Conservation (phyloP, 1,140 invertebrate species). For the Sitophilus oryzae region DNA sequence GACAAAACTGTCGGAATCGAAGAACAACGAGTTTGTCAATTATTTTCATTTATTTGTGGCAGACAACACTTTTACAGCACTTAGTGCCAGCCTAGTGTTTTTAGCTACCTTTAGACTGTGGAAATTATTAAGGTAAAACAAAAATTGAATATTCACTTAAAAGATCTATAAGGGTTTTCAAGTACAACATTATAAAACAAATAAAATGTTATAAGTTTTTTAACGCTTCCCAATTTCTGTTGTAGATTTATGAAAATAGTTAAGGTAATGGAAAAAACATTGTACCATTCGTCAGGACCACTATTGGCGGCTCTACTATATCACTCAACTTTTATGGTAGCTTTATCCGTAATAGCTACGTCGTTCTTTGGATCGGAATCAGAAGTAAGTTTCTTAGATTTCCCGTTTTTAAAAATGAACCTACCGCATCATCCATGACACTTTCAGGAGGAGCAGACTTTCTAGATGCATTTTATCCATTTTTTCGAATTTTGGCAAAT, state of each 20-base stretch:
- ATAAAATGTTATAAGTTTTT: too few species aligned
- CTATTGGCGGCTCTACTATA: constrained; percentile 19
- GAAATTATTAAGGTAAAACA: constrained; percentile 25
- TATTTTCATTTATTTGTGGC: constrained; percentile 31
- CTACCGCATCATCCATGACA: too few species aligned
- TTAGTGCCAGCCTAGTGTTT: constrained; percentile 27
- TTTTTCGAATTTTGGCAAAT: too few species aligned
- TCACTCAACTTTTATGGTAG: constrained; percentile 21
- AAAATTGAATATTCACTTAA: not conserved
- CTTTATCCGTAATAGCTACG: constrained; percentile 18
- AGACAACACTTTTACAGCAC: constrained; percentile 18
- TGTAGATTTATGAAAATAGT: constrained; percentile 28
- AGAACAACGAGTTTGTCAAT: constrained; percentile 30
- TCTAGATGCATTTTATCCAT: too few species aligned
- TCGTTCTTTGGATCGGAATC: constrained; percentile 22
- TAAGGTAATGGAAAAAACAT: constrained; percentile 29
- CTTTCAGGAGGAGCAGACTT: too few species aligned
- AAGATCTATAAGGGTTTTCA: too few species aligned
- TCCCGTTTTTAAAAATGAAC: too few species aligned
- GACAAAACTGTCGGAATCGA: constrained; percentile 7
- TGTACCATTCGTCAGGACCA: constrained; percentile 8
- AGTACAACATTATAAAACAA: too few species aligned
- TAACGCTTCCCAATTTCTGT: too few species aligned
- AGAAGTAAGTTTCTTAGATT: not conserved
- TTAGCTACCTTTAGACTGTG: constrained; percentile 30